Conservation (phyloP, 2,113 vertebrate genomes). For the Lampris incognitus region DNA sequence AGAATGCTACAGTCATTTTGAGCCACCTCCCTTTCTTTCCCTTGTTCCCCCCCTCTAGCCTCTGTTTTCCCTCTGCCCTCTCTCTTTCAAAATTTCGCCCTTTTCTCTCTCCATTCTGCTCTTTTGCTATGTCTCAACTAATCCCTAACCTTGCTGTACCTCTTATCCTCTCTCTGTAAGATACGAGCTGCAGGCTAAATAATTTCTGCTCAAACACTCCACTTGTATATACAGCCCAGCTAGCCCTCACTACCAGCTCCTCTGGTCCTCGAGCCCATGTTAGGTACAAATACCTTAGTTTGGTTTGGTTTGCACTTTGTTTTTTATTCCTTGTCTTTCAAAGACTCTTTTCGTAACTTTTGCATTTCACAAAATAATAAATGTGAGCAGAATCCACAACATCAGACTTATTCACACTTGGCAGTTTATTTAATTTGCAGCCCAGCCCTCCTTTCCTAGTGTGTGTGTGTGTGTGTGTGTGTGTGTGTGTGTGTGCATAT, state of each 20-base stretch:
- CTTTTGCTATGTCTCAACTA: slow-evolving; percentile 21
- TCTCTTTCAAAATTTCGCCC: slow-evolving; percentile 27
- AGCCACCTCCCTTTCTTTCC: slow-evolving; percentile 33
- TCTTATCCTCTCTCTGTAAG: slow-evolving; percentile 16
- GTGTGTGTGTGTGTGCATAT: too few relatives aligned
- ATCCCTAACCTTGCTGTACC: background rate
- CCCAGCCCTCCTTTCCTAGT: too few relatives aligned
- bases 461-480: too few relatives aligned
- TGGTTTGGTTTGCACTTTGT: background rate
- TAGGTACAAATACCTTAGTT: background rate
- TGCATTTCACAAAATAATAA: too few relatives aligned
- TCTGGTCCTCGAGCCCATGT: too few relatives aligned
- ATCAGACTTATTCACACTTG: too few relatives aligned
- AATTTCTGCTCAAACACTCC: slow-evolving; percentile 9
- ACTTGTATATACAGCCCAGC: background rate
- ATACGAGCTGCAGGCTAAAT: slow-evolving; percentile 2
- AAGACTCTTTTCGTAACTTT: too few relatives aligned
- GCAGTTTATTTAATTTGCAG: too few relatives aligned
- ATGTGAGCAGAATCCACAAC: too few relatives aligned
- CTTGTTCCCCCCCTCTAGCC: background rate
- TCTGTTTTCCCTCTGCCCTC: slow-evolving; percentile 11
- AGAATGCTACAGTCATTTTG: slow-evolving; percentile 29
- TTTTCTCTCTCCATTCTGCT: slow-evolving; percentile 17
- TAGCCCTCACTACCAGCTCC: background rate
- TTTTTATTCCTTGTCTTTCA: too few relatives aligned